phyloP scores from a whole-genome alignment of 2,888 invertebrate species.

The Hirtodrosophila duncani region DNA sequence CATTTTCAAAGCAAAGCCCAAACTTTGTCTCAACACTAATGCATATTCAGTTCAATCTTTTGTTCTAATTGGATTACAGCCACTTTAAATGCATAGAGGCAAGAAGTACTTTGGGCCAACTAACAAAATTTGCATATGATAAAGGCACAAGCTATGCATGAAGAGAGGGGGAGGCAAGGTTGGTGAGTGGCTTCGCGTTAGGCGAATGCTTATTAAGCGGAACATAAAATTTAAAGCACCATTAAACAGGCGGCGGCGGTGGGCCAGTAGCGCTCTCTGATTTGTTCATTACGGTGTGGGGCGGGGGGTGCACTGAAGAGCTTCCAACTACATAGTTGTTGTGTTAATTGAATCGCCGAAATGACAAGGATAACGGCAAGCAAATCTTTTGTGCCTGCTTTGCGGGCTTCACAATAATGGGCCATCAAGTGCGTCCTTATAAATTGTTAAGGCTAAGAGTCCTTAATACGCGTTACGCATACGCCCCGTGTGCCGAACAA shows the following conservation, averaged over 20 bases:
- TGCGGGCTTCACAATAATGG: constrained; percentile 12
- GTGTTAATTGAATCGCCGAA: constrained; percentile 64
- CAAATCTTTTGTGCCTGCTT: constrained; percentile 45
- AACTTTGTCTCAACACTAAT: no score
- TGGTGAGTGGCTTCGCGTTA: no score
- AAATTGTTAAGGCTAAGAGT: constrained; percentile 37
- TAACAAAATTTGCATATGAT: no score
- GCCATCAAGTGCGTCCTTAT: constrained; percentile 5
- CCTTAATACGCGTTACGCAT: constrained; percentile 56
- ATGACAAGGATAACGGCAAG: constrained; percentile 33
- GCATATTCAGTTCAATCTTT: constrained; percentile 22
- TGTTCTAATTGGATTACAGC: constrained; percentile 37
- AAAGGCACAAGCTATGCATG: no score
- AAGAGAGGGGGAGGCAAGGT: no score
- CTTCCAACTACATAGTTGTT: constrained; percentile 45
- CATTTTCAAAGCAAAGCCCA: no score
- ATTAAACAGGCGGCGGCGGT: constrained; percentile 36
- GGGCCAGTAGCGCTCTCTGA: constrained; percentile 18
- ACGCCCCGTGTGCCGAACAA: constrained; percentile 59
- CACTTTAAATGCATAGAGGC: constrained; percentile 45
- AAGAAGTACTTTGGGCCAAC: no score
- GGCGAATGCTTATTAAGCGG: constrained; percentile 26
- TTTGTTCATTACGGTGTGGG: constrained; percentile 33
- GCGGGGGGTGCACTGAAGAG: constrained; percentile 9
- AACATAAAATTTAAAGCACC: constrained; percentile 62